phyloP scores from a whole-genome alignment of 2,797 vertebrate species.

The Tympanoctomys barrerae region DNA sequence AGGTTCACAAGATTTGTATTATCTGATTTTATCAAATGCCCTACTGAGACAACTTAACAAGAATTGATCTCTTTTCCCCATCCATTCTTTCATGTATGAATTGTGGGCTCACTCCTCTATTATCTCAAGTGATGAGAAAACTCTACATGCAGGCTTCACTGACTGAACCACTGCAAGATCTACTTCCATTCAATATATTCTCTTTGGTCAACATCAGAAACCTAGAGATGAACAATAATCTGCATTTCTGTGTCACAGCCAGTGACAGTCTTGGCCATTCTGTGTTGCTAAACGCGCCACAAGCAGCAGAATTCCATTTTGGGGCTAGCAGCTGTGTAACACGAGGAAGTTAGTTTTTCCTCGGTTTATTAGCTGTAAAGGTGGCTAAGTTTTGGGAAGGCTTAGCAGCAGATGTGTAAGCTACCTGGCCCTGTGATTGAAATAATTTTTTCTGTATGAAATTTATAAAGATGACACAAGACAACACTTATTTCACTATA shows the following conservation, averaged over 20 bases:
- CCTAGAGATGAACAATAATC: neutral
- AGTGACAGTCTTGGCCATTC: neutral
- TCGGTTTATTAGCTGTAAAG: neutral
- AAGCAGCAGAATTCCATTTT: neutral
- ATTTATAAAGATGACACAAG: neutral
- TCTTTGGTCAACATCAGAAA: neutral
- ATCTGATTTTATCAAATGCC: neutral
- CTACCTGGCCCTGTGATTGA: neutral
- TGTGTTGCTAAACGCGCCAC: neutral
- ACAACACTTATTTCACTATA: conserved; percentile 29
- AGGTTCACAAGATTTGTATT: neutral
- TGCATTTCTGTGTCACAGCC: neutral
- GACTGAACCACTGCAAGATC: conserved; percentile 25
- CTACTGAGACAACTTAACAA: neutral
- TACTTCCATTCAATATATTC: neutral
- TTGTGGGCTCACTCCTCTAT: conserved; percentile 22
- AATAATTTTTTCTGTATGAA: conserved; percentile 47
- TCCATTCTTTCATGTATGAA: neutral
- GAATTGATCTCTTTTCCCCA: neutral
- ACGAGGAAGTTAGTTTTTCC: conserved; percentile 5
- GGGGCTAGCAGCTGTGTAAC: neutral
- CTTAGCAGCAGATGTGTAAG: neutral
- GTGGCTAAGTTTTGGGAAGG: neutral
- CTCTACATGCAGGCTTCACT: neutral
- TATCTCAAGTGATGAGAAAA: conserved; percentile 29